A percentile compares a stretch with the other conserved stretches of the same genome.
Evolutionary conservation across 1,140 invertebrate species (phyloP).

Genomic region (Tribolium madens): DNA sequence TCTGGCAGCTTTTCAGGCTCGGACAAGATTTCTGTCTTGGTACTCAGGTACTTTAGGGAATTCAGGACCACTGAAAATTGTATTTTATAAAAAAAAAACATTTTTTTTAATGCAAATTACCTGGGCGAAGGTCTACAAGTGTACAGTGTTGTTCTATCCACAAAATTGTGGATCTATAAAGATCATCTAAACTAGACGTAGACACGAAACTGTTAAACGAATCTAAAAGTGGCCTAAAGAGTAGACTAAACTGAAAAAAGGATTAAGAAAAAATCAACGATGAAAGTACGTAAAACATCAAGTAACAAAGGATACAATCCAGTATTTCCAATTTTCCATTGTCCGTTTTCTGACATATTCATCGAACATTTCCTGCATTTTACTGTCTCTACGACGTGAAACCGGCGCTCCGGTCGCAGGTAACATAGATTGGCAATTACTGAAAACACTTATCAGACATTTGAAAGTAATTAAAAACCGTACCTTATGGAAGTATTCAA

Average conservation of each 20-base stretch:
- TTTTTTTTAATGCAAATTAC: slow-evolving; percentile 69
- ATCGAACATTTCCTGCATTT: slow-evolving; percentile 95
- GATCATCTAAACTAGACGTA: slow-evolving; percentile 89
- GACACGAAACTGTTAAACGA: slow-evolving; percentile 93
- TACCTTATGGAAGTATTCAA: slow-evolving; percentile 93
- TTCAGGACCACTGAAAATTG: slow-evolving; percentile 86
- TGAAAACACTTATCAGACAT: slow-evolving; percentile 66
- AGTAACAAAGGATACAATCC: slow-evolving; percentile 86
- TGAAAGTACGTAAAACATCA: background rate
- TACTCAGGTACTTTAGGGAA: slow-evolving; percentile 90
- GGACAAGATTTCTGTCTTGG: slow-evolving; percentile 92
- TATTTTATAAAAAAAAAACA: slow-evolving; percentile 4
- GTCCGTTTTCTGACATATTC: slow-evolving; percentile 90
- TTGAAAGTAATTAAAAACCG: background rate
- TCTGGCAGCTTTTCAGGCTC: slow-evolving; percentile 89
- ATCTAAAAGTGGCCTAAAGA: slow-evolving; percentile 87
- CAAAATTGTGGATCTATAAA: slow-evolving; percentile 89
- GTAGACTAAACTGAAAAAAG: slow-evolving; percentile 85
- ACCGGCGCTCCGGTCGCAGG: slow-evolving; percentile 96
- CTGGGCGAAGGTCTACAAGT: slow-evolving; percentile 90
- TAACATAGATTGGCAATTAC: slow-evolving; percentile 92
- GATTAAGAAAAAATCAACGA: slow-evolving; percentile 63
- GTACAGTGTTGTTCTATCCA: slow-evolving; percentile 98
- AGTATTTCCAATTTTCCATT: slow-evolving; percentile 96
- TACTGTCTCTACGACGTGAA: slow-evolving; percentile 87